These are phyloP conservation scores for Python bivittatus DNA, from an alignment of 2,113 vertebrate genomes.

Conservation along the genomic window DNA sequence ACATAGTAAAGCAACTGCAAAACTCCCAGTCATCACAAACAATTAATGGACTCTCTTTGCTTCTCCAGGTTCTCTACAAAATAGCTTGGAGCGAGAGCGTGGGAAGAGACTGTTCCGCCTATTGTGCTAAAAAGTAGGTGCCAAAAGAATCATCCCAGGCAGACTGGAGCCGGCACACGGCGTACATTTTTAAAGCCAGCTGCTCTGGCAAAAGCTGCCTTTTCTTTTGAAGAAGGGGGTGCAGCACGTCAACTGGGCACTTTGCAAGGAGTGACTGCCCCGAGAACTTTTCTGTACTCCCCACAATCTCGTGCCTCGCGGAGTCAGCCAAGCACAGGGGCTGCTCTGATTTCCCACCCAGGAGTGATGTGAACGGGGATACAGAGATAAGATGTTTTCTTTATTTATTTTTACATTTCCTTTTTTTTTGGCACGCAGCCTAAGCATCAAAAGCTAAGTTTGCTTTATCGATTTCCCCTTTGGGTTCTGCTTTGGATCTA, in stretches of 20 bases:
- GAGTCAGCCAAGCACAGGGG: not conserved
- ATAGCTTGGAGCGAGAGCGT: conserved; percentile 95
- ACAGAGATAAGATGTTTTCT: not conserved
- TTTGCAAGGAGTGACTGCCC: not conserved
- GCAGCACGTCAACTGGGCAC: not conserved
- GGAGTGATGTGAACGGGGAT: not conserved
- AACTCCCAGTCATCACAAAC: not conserved
- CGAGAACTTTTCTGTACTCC: not conserved
- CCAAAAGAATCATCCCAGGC: not conserved
- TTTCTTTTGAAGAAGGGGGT: not conserved
- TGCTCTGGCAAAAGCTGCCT: not conserved
- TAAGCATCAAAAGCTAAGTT: not conserved
- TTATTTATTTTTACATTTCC: not conserved
- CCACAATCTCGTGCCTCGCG: not conserved
- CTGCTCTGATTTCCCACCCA: not conserved
- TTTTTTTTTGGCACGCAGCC: not conserved
- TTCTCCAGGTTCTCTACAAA: conserved; percentile 90
- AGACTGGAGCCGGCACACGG: not conserved
- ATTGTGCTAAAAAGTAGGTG: conserved; percentile 91
- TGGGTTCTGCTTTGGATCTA: not conserved
- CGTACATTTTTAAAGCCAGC: not conserved
- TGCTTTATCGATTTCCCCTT: not conserved
- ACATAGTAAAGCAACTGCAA: no score
- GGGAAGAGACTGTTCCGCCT: conserved; percentile 86
- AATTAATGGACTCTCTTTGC: not conserved